phyloP scores from a whole-genome alignment of 2,797 vertebrate species.

The Eulemur albifrons region DNA sequence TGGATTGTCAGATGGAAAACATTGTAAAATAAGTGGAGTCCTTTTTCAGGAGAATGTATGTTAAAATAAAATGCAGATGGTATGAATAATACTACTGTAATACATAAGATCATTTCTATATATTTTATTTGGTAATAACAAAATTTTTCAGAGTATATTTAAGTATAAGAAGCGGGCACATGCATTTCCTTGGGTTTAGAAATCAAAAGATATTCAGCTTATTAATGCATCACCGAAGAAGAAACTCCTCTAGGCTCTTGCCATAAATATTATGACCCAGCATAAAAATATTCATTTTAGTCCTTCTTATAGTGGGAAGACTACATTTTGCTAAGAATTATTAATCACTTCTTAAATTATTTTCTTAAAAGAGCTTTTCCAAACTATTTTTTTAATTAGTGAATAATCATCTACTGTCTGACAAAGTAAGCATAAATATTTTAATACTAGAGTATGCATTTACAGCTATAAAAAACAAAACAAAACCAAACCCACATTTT shows the following conservation, averaged over 20 bases:
- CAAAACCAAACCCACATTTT: not conserved
- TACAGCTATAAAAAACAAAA: not conserved
- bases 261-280: not conserved
- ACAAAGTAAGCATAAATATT: conserved; percentile 12
- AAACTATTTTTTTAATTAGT: not conserved
- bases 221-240: not conserved
- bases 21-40: conserved; percentile 7
- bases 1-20: conserved; percentile 51
- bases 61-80: conserved; percentile 60
- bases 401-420: not conserved
- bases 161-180: not conserved
- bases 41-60: conserved; percentile 31
- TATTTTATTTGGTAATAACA: conserved; percentile 47
- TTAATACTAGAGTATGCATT: not conserved
- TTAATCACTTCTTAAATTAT: not conserved
- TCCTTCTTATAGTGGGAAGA: not conserved
- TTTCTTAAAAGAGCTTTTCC: not conserved
- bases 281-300: conserved; percentile 27
- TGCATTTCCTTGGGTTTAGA: conserved; percentile 13
- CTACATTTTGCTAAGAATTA: conserved; percentile 18
- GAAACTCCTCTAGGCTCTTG: not conserved
- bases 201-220: conserved; percentile 30
- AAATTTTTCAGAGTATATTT: not conserved
- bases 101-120: conserved; percentile 8
- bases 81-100: conserved; percentile 44